These are phyloP conservation scores for Eupithecia vulgata DNA, from an alignment of 2,888 invertebrate genomes.

Conservation along the genomic window DNA sequence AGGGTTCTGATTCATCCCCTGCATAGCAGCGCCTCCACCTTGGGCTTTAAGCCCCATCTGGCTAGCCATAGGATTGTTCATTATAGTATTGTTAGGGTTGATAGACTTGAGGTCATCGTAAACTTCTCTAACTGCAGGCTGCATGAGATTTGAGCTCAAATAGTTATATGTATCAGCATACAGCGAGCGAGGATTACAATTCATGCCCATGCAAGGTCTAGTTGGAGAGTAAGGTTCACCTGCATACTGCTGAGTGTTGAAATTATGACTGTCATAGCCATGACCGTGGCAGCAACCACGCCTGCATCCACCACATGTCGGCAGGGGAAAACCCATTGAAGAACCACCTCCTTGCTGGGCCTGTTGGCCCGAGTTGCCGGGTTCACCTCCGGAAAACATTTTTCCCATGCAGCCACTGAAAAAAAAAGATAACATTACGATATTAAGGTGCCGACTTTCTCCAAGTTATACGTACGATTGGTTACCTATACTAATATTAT, in stretches of 20 bases:
- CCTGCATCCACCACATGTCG: conserved; percentile 54
- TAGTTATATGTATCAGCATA: conserved; percentile 73
- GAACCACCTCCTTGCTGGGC: conserved; percentile 36
- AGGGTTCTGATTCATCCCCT: conserved; percentile 40
- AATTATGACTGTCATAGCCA: conserved; percentile 32
- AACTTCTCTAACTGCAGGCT: conserved; percentile 73
- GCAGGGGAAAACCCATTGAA: conserved; percentile 46
- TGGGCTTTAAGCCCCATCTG: conserved; percentile 58
- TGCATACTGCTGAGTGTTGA: conserved; percentile 37
- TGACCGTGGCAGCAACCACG: conserved; percentile 58
- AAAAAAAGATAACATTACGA: neutral
- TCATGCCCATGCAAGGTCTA: conserved; percentile 56
- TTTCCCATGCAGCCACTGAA: conserved; percentile 80
- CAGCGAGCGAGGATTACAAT: conserved; percentile 66
- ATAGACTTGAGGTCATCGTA: conserved; percentile 71
- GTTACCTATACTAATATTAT: neutral
- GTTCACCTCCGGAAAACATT: conserved; percentile 58
- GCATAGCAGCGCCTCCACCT: conserved; percentile 16
- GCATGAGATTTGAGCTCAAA: conserved; percentile 71
- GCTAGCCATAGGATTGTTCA: conserved; percentile 62
- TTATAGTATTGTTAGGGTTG: conserved; percentile 66
- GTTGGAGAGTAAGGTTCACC: conserved; percentile 54
- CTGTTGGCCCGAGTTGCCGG: conserved; percentile 23
- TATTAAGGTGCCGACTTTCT: neutral
- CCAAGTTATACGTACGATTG: neutral